A percentile compares a stretch with the other conserved stretches of the same genome.
These are phyloP conservation scores for Ophiothrix spiculata DNA, from an alignment of 35 echinoderm and acorn worm species.

Conservation along the genomic window DNA sequence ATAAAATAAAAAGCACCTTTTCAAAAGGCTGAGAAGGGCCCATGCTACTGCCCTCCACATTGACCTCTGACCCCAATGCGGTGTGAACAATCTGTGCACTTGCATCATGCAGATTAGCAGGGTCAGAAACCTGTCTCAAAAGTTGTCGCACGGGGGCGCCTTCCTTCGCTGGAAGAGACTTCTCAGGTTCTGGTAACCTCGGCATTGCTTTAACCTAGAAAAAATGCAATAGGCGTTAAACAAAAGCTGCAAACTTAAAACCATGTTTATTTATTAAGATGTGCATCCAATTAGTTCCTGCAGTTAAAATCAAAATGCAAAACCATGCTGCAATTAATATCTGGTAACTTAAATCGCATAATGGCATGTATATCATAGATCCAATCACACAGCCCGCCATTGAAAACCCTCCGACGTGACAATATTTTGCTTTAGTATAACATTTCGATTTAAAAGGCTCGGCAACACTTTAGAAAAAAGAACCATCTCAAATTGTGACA, in stretches of 20 bases:
- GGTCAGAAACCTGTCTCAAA: slow-evolving; percentile 14
- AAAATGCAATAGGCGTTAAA: neutral
- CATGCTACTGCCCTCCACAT: neutral
- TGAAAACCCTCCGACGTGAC: no score
- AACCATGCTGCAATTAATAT: no score
- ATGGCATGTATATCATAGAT: no score
- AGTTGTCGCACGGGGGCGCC: neutral
- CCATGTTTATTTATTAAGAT: no score
- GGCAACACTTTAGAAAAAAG: no score
- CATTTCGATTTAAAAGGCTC: no score
- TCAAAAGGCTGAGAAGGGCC: neutral
- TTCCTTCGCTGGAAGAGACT: neutral
- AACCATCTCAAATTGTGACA: no score
- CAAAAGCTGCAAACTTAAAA: neutral
- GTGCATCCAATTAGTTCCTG: no score
- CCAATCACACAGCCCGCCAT: no score
- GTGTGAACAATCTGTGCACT: neutral
- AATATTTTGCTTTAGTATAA: no score
- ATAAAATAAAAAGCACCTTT: neutral
- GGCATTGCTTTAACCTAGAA: slow-evolving; percentile 2
- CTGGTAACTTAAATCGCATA: no score
- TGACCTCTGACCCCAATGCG: neutral
- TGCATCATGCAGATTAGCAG: slow-evolving; percentile 14
- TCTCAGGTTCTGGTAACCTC: neutral
- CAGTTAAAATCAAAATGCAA: no score